phyloP scores from a whole-genome alignment of 2,797 vertebrate species.

The Muscicapa comitata region DNA sequence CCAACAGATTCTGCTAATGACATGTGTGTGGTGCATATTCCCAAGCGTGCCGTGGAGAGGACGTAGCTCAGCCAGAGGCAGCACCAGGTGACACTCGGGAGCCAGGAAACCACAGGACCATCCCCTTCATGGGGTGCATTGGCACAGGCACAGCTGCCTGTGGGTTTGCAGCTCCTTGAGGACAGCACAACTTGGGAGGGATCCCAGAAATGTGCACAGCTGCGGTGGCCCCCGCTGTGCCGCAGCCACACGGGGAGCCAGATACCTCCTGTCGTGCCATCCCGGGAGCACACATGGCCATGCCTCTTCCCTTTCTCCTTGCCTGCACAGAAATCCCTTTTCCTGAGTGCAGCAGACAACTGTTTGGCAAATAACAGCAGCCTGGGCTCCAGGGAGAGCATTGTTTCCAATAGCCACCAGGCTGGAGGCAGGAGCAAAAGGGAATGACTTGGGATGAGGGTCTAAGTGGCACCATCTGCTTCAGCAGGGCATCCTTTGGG shows the following conservation, averaged over 20 bases:
- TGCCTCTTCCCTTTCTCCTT: background rate
- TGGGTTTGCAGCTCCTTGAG: background rate
- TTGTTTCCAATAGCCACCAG: background rate
- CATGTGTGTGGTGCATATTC: fast-evolving
- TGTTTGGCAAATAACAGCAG: background rate
- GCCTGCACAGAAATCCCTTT: background rate
- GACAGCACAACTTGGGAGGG: background rate
- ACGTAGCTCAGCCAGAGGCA: fast-evolving
- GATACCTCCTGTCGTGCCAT: background rate
- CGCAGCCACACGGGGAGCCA: fast-evolving
- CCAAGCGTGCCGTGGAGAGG: background rate
- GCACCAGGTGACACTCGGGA: background rate
- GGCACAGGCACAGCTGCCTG: background rate
- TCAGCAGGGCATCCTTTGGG: background rate
- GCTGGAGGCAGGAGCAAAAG: background rate
- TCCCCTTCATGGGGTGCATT: background rate
- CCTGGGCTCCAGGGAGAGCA: background rate
- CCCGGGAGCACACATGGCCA: fast-evolving
- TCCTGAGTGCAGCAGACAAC: background rate
- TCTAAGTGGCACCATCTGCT: background rate
- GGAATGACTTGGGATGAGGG: background rate
- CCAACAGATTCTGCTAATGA: fast-evolving
- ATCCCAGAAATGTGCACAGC: background rate
- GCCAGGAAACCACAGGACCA: fast-evolving
- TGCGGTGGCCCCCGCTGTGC: fast-evolving